Base-by-base conservation (phyloP, 2,113 vertebrate species). In the Phalacrocorax carbo region DNA sequence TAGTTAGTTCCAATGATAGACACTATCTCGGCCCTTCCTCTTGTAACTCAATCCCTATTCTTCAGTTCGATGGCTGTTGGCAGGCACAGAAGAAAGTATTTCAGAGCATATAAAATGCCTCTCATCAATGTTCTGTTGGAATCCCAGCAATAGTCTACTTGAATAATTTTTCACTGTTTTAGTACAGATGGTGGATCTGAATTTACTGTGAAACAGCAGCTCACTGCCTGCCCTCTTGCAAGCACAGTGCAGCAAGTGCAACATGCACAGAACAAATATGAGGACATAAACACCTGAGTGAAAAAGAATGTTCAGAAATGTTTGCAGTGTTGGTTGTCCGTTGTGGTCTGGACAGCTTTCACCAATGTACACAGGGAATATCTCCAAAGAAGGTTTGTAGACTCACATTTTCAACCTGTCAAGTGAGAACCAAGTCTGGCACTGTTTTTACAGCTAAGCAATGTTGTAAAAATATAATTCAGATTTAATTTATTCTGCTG, bases 111-210 rank as follows among this genome's bases (percentile, higher is more conserved):
- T 82, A 69, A 84, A 90, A 82, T 29, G 10, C 36, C 38, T 90
- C 62, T 88, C 20, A 25, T 49, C 57, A 78, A 73, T 57, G 55
- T 48, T 93, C 69, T 36, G n/a, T 75, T 88, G 49, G 51, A 82
- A 90, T 57, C 52, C 64, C 18, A 78, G 76, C 38, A 72, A 88
- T 52, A 0, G 0, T 82, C 87, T 87, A 20, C 69, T 84, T 81
- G 65, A 93, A 79, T 51, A 94, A 44, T 75, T 93, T 92, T 82
- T 58, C 29, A 51, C 21, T 68, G 22, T 60, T 86, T 71, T 55
- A 86, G 93, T 94, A 78, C 76, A 92, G 57, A 57, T 71, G 83
- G 69, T 68, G 96, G 90, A n/a, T 92, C 82, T 88, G 93, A 51
- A 46, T 21, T 83, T 57, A 15, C 79, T 30, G 55, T 46, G 68